Evolutionary conservation across 2,113 vertebrate genomes (phyloP).

Genomic region (Stigmatopora nigra): DNA sequence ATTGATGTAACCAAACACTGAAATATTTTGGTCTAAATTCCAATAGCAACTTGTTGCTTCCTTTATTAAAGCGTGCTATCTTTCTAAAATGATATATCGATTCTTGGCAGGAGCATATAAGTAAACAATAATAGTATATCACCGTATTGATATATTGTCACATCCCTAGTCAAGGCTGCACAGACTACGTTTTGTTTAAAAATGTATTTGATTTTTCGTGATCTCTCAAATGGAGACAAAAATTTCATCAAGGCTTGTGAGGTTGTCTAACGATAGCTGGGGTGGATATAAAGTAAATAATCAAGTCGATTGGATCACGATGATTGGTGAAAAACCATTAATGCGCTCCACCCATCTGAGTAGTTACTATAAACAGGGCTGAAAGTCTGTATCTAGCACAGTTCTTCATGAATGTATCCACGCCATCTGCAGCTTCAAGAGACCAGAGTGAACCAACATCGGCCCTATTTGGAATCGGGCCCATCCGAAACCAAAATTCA

Average conservation of each 20-base stretch:
- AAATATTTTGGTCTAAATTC: too few species aligned
- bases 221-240: conserved; percentile 67
- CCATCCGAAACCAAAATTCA: conserved; percentile 55
- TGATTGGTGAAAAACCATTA: conserved; percentile 59
- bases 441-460: conserved; percentile 61
- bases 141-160: too few species aligned
- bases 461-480: conserved; percentile 49
- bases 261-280: conserved; percentile 47
- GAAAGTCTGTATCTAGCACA: conserved; percentile 63
- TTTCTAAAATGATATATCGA: too few species aligned
- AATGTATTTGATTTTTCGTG: conserved; percentile 69
- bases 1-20: too few species aligned
- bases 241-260: conserved; percentile 64
- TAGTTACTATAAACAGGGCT: conserved; percentile 55
- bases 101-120: too few species aligned
- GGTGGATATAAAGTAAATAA: conserved; percentile 39
- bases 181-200: conserved; percentile 67
- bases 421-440: conserved; percentile 67
- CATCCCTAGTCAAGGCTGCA: conserved; percentile 50
- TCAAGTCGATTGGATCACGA: conserved; percentile 50
- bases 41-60: too few species aligned
- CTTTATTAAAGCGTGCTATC: too few species aligned
- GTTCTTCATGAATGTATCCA: conserved; percentile 74
- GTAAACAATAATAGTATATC: too few species aligned
- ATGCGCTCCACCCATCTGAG: conserved; percentile 40